A percentile compares a stretch with the other conserved stretches of the same genome.
These are phyloP conservation scores for Zonotrichia albicollis DNA, from an alignment of 2,797 vertebrate genomes.

Conservation along the genomic window DNA sequence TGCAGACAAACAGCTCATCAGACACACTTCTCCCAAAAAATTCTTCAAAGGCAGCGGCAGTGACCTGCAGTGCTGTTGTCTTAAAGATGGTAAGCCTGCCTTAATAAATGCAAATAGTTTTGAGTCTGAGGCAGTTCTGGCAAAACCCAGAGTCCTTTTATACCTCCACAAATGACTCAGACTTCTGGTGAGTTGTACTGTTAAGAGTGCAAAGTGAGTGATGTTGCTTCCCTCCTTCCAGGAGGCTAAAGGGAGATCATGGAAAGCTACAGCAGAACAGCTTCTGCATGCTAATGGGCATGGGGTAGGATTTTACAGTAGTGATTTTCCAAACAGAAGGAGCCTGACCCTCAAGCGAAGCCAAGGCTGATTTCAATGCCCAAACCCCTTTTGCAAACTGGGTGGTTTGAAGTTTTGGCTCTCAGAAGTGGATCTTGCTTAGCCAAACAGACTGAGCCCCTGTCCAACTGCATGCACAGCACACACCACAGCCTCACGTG, in stretches of 20 bases:
- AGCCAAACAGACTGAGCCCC: neutral
- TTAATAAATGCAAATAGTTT: neutral
- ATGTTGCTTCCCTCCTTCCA: neutral
- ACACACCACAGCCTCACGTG: conserved; percentile 5
- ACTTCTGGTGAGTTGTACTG: neutral
- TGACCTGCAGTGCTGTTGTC: neutral
- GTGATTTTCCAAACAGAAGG: neutral
- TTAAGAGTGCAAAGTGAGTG: neutral
- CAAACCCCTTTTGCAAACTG: neutral
- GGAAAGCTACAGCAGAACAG: conserved; percentile 23
- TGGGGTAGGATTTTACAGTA: neutral
- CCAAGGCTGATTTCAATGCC: neutral
- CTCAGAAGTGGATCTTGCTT: neutral
- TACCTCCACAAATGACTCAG: neutral
- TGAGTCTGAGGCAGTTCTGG: conserved; percentile 3
- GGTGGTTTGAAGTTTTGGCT: neutral
- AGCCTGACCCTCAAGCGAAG: neutral
- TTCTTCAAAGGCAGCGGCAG: neutral
- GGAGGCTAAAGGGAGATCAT: neutral
- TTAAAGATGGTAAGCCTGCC: neutral
- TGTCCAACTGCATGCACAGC: conserved; percentile 15
- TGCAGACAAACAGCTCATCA: neutral
- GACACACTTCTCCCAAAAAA: neutral
- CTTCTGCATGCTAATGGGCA: conserved; percentile 46
- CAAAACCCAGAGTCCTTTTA: conserved; percentile 7